These are phyloP conservation scores for Archocentrus centrarchus DNA, from an alignment of 2,113 vertebrate species.

Conservation along the genomic window DNA sequence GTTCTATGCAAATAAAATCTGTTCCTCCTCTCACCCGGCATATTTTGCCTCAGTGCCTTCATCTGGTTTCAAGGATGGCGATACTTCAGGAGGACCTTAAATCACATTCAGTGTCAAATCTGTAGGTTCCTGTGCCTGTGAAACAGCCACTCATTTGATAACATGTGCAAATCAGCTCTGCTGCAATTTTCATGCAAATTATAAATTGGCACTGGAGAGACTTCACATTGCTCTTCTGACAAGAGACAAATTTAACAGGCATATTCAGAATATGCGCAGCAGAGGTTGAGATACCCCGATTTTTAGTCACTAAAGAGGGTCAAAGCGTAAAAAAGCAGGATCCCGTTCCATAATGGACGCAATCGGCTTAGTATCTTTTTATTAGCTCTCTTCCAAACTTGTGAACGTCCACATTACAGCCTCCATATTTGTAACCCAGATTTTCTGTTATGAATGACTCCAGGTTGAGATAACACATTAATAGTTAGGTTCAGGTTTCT, in stretches of 20 bases:
- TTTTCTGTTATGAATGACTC: neutral
- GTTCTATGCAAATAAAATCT: slow-evolving; percentile 62
- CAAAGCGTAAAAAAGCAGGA: neutral
- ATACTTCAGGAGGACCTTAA: slow-evolving; percentile 30
- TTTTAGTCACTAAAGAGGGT: neutral
- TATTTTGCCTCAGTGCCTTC: slow-evolving; percentile 37
- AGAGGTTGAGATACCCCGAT: slow-evolving; percentile 9
- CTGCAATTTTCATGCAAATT: neutral
- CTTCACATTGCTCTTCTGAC: neutral
- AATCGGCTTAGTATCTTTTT: slow-evolving; percentile 21
- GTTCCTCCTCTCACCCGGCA: slow-evolving; percentile 36
- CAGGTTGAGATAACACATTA: neutral
- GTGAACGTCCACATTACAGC: neutral
- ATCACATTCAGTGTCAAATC: slow-evolving; percentile 32
- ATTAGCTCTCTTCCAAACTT: neutral
- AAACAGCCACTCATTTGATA: slow-evolving; percentile 18
- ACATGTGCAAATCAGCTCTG: slow-evolving; percentile 14
- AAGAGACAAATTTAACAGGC: neutral
- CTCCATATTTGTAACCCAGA: neutral
- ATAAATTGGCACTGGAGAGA: neutral
- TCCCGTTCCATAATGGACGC: slow-evolving; percentile 1
- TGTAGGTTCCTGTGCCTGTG: slow-evolving; percentile 6
- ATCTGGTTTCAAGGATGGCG: slow-evolving; percentile 33
- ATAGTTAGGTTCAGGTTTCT: neutral
- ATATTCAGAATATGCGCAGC: neutral